Conservation (phyloP, 2,888 invertebrate species). For the Drosophila buzzatii region DNA sequence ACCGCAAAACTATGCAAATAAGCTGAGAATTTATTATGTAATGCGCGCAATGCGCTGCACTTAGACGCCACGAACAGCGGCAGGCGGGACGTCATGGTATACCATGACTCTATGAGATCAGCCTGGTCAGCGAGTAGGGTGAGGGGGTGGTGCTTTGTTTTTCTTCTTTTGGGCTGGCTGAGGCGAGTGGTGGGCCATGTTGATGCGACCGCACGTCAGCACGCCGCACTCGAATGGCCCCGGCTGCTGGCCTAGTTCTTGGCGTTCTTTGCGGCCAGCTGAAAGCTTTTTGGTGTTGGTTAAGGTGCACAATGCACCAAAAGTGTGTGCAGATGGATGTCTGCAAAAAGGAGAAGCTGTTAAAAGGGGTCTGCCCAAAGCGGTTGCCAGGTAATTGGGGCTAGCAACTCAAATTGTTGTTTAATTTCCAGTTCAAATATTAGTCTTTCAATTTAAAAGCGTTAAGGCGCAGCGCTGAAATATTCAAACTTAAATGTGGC, state of each 20-base stretch:
- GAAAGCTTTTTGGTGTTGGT: constrained; percentile 64
- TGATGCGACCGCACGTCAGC: constrained; percentile 72
- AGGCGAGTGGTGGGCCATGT: constrained; percentile 24
- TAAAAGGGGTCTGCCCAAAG: constrained; percentile 21
- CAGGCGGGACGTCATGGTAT: not conserved
- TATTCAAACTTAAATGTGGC: not conserved
- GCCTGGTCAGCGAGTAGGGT: not conserved
- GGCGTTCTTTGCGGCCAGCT: constrained; percentile 51
- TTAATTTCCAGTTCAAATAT: constrained; percentile 46
- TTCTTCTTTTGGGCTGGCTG: not conserved
- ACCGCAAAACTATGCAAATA: constrained; percentile 81
- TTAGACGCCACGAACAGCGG: constrained; percentile 32
- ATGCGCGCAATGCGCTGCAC: constrained; percentile 72
- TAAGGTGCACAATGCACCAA: constrained; percentile 48
- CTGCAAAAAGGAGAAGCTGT: constrained; percentile 10
- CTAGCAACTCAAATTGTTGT: constrained; percentile 39
- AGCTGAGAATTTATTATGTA: constrained; percentile 79
- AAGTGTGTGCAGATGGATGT: constrained; percentile 19
- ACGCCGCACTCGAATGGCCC: constrained; percentile 25
- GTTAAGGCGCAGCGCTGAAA: not conserved
- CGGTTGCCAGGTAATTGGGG: constrained; percentile 41
- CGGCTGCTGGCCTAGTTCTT: constrained; percentile 67
- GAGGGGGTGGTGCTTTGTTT: not conserved
- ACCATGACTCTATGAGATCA: constrained; percentile 5
- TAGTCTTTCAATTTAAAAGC: constrained; percentile 28